Percentiles rank a stretch among this genome's conserved stretches.
Evolutionary conservation across 2,888 invertebrate genomes (phyloP).

Genomic region (Nipponacmea schrenckii): DNA sequence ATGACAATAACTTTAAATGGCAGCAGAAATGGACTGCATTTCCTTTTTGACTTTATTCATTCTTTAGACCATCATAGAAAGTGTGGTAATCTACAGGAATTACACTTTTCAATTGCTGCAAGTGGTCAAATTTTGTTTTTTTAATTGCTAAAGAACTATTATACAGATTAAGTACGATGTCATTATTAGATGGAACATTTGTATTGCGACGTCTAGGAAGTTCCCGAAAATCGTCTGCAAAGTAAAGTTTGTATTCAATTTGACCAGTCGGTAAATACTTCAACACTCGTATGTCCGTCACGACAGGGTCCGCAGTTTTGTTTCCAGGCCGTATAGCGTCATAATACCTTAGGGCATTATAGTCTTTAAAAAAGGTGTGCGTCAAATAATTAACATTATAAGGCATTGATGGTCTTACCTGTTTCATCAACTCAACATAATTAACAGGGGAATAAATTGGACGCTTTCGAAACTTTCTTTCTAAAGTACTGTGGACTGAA

Average conservation of each 20-base stretch:
- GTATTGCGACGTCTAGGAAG: too few species aligned
- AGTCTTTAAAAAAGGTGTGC: constrained; percentile 25
- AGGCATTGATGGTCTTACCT: not conserved
- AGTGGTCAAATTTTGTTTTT: not conserved
- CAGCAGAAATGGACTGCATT: too few species aligned
- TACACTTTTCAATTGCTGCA: not conserved
- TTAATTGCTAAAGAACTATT: too few species aligned
- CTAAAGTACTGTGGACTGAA: constrained; percentile 24
- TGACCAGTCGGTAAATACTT: constrained; percentile 21
- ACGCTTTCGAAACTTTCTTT: constrained; percentile 18
- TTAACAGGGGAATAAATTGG: constrained; percentile 20
- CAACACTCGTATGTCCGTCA: constrained; percentile 20
- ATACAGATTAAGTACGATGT: too few species aligned
- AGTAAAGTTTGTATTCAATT: not conserved
- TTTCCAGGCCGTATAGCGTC: constrained; percentile 21
- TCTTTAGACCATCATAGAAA: not conserved
- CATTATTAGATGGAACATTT: too few species aligned
- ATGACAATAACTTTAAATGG: too few species aligned
- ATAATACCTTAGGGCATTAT: constrained; percentile 14
- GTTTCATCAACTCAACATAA: constrained; percentile 1
- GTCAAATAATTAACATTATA: constrained; percentile 26
- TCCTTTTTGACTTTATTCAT: too few species aligned
- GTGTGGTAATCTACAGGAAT: not conserved
- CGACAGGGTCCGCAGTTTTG: constrained; percentile 21
- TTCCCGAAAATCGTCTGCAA: not conserved